Percentiles rank a stretch among this genome's conserved stretches.
These are phyloP conservation scores for Strongylocentrotus purpuratus DNA, from an alignment of 35 echinoderm and acorn worm genomes.

Conservation along the genomic window DNA sequence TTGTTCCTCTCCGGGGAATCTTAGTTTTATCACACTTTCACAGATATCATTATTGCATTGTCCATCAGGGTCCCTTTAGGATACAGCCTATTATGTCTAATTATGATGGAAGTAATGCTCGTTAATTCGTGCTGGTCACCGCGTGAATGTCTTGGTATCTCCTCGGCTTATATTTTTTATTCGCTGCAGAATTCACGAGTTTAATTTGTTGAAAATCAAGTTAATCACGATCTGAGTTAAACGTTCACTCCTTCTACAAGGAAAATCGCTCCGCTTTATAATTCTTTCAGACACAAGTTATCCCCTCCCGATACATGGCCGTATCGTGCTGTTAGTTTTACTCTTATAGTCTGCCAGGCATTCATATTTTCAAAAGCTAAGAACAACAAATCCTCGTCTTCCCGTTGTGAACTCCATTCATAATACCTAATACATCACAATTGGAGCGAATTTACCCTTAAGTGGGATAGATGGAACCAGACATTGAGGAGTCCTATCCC, in stretches of 20 bases:
- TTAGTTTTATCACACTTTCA: background rate
- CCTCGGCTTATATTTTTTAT: background rate
- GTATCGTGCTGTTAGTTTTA: background rate
- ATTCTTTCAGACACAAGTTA: background rate
- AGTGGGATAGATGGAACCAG: background rate
- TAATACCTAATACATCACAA: background rate
- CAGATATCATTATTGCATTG: background rate
- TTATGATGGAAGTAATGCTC: background rate
- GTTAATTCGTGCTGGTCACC: background rate
- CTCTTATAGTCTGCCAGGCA: background rate
- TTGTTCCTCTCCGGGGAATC: no score
- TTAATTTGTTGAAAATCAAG: background rate
- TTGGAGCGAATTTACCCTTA: background rate
- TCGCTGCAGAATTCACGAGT: background rate
- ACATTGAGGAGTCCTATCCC: background rate
- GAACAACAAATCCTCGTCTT: background rate
- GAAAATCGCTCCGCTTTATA: background rate
- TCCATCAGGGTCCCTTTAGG: background rate
- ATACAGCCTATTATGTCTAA: background rate
- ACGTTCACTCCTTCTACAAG: background rate
- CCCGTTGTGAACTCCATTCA: background rate
- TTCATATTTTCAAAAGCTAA: slow-evolving; percentile 5
- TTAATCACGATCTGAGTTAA: background rate
- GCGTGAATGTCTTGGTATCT: background rate
- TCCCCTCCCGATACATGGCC: background rate